Percentiles rank a stretch among this genome's conserved stretches.
phyloP scores from a whole-genome alignment of 2,113 vertebrate species.

The Poeciliopsis retropinna region DNA sequence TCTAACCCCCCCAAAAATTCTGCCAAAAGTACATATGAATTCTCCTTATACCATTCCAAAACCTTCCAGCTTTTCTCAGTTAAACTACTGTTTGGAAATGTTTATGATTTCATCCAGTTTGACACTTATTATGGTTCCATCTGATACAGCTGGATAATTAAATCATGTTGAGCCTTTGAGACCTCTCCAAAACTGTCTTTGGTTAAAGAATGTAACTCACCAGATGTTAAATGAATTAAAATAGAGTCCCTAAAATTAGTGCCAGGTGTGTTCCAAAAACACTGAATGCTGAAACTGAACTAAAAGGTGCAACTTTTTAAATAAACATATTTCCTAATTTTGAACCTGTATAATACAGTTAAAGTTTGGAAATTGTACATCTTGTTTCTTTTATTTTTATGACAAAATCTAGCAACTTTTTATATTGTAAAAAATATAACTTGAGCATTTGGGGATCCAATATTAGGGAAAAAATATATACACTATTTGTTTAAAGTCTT shows the following conservation, averaged over 20 bases:
- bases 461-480: no score
- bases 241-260: no score
- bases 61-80: neutral
- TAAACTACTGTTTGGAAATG: neutral
- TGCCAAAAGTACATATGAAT: neutral
- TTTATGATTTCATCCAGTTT: neutral
- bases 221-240: no score
- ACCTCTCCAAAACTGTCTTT: neutral
- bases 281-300: no score
- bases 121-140: neutral
- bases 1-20: no score
- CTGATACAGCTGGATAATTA: neutral
- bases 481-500: no score
- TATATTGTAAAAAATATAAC: no score
- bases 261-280: no score
- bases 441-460: no score
- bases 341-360: neutral
- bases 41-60: neutral
- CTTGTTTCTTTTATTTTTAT: neutral
- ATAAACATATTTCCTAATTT: neutral
- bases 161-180: neutral
- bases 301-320: no score
- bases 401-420: no score
- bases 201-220: no score
- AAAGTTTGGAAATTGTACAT: neutral